Conservation (phyloP, 1,140 invertebrate species). For the Megalopta genalis region DNA sequence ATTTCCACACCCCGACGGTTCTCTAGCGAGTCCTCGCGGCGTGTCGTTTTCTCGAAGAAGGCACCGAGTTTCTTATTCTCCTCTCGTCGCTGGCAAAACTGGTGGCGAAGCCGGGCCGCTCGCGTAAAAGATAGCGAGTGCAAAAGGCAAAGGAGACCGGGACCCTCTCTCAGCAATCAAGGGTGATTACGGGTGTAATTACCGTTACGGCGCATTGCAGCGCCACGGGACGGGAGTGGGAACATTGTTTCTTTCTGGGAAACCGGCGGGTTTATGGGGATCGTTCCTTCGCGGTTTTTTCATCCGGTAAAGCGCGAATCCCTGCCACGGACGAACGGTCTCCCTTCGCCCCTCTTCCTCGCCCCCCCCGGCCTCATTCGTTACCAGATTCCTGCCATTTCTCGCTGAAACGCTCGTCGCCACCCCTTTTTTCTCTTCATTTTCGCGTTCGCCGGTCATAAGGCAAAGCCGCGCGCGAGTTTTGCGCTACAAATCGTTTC, state of each 20-base stretch:
- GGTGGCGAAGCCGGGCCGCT: neutral
- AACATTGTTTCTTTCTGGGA: slow-evolving; percentile 76
- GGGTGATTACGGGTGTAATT: slow-evolving; percentile 74
- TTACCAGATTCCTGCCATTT: neutral
- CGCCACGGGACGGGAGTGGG: slow-evolving; percentile 35
- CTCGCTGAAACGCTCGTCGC: neutral
- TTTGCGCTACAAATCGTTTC: no score
- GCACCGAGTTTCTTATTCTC: slow-evolving; percentile 1
- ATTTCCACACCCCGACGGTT: no score
- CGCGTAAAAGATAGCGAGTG: slow-evolving; percentile 38
- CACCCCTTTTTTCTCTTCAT: neutral
- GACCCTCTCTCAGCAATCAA: slow-evolving; percentile 66
- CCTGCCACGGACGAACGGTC: neutral
- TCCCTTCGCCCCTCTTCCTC: neutral
- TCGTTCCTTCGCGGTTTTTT: slow-evolving; percentile 57
- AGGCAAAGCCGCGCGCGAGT: no score
- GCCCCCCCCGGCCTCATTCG: neutral
- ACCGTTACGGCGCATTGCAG: slow-evolving; percentile 72
- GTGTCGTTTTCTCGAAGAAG: neutral
- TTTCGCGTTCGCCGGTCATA: neutral
- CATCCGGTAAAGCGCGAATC: slow-evolving; percentile 35
- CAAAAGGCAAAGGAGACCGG: slow-evolving; percentile 49
- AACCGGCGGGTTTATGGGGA: slow-evolving; percentile 66
- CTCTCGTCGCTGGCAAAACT: neutral
- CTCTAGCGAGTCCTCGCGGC: neutral